Conservation (phyloP, 2,888 invertebrate genomes). For the Hydrotaea cyrtoneurina region DNA sequence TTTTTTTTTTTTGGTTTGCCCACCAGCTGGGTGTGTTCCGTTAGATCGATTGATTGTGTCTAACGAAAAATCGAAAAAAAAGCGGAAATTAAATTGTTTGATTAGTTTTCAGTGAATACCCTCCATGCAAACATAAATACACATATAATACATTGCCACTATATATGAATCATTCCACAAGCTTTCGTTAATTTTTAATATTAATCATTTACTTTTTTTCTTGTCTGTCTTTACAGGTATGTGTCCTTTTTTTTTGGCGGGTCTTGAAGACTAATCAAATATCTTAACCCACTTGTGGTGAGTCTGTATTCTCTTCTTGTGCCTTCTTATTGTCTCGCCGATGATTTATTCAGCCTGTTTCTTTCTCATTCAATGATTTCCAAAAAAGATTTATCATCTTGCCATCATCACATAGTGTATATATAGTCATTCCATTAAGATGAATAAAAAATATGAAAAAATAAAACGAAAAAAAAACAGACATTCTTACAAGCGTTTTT, state of each 20-base stretch:
- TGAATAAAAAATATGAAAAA: background rate
- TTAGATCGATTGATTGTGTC: background rate
- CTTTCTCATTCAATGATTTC: conserved; percentile 20
- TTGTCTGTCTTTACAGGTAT: conserved; percentile 61
- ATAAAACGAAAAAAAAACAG: conserved; percentile 21
- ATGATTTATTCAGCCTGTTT: conserved; percentile 31
- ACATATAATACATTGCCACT: background rate
- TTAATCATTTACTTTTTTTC: conserved; percentile 22
- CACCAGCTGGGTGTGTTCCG: conserved; percentile 45
- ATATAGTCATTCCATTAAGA: background rate
- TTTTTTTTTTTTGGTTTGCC: no score
- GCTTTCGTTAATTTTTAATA: background rate
- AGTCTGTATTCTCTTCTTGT: conserved; percentile 30
- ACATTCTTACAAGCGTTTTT: conserved; percentile 7
- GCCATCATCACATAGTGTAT: background rate
- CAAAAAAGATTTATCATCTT: conserved; percentile 26
- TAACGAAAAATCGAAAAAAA: background rate
- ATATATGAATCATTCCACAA: background rate
- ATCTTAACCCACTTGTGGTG: conserved; percentile 28
- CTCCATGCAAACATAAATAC: background rate
- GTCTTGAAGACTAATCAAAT: no score
- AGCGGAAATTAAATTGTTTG: conserved; percentile 50
- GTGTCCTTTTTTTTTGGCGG: conserved; percentile 33
- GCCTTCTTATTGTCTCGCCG: background rate
- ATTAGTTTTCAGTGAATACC: conserved; percentile 31